A percentile compares a stretch with the other conserved stretches of the same genome.
phyloP scores from a whole-genome alignment of 2,113 vertebrate species.

The Microtus pennsylvanicus region DNA sequence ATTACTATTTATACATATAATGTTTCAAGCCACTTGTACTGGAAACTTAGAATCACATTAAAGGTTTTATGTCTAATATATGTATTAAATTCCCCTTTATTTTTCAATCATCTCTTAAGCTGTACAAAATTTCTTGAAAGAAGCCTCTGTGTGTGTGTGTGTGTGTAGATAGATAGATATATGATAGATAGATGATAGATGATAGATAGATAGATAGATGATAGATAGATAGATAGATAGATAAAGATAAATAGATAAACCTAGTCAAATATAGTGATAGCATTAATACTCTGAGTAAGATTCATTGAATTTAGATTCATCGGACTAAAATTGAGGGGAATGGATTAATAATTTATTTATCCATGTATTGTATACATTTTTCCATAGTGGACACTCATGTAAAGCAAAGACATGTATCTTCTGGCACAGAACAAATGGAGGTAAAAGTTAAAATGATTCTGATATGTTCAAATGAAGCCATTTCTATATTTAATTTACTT shows the following conservation, averaged over 20 bases:
- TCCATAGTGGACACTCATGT: not conserved
- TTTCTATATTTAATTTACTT: not conserved
- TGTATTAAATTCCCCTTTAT: not conserved
- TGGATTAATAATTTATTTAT: not conserved
- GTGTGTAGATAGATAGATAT: no score
- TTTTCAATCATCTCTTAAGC: not conserved
- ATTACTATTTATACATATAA: not conserved
- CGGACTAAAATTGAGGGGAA: not conserved
- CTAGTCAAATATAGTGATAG: not conserved
- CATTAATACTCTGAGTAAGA: not conserved
- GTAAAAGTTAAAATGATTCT: not conserved
- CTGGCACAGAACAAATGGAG: not conserved
- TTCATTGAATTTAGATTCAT: not conserved
- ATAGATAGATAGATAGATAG: no score
- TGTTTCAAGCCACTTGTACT: not conserved
- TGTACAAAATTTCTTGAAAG: not conserved
- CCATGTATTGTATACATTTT: not conserved
- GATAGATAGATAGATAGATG: no score
- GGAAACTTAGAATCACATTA: not conserved
- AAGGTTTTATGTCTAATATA: not conserved
- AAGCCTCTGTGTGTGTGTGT: not conserved
- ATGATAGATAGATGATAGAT: no score
- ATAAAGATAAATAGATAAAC: no score
- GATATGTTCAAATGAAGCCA: not conserved
- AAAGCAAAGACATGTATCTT: not conserved